Base-by-base conservation (phyloP, 2,113 vertebrate genomes). In the Aspiorhynchus laticeps region DNA sequence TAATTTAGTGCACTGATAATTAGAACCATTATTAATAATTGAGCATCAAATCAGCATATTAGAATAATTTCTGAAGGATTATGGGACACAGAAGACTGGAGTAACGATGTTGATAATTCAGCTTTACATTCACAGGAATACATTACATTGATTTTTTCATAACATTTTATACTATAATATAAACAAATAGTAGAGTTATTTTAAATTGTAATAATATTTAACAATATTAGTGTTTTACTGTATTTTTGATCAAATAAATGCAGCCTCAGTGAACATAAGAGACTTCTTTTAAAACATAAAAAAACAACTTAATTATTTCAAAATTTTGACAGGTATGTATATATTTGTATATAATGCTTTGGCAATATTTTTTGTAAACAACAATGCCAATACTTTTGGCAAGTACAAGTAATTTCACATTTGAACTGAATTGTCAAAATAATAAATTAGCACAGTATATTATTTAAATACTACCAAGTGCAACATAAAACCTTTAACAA, bases 11-110 rank as follows among this genome's bases (percentile, higher is more conserved):
- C 56, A n/a, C 8, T 61, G 24, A n/a, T 61, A 61, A n/a, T n/a
- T n/a, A 61, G 24, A 61, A 61, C 56, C 56, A n/a, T 61, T 61
- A 61, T 61, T 61, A 61, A 61, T n/a, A n/a, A 61, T n/a, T 61
- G 24, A 61, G 56, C 56, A n/a, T 61, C 56, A 61, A 61, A n/a
- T n/a, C 56, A 61, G 24, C 56, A 61, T n/a, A 59, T 61, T n/a
- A 61, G 1, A n/a, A 10, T 61, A 3, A n/a, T n/a, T n/a, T 61
- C 56, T 61, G 24, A 61, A 61, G 56, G 56, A 61, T 61, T 24
- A 61, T 61, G 56, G 7, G 56, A 59, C 56, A 21, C 53, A 2
- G 51, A 53, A 59, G 56, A 9, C 21, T 59, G 17, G 19, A 56
- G 53, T 56, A 21, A 21, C 6, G 7, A 7, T 56, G 5, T 6